Evolutionary conservation across 2,888 invertebrate species (phyloP).

Genomic region (Aspidiotus rigidus): DNA sequence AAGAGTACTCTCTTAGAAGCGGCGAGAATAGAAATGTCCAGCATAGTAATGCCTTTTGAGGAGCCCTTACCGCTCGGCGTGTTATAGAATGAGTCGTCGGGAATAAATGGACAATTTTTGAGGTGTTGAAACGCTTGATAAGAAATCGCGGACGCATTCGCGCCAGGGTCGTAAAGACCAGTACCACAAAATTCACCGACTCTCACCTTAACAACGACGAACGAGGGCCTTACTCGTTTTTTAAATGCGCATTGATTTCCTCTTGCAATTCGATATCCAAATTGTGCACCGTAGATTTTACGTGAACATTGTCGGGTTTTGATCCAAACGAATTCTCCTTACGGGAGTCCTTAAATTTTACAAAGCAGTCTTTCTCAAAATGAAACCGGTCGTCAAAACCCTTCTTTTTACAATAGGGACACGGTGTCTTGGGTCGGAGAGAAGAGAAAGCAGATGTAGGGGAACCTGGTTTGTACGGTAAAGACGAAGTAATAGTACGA

Average conservation of each 20-base stretch:
- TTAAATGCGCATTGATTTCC: neutral
- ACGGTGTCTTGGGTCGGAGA: neutral
- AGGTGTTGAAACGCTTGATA: neutral
- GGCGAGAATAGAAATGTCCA: neutral
- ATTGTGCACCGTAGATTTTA: neutral
- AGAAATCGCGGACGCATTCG: neutral
- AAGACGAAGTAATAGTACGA: slow-evolving; percentile 7
- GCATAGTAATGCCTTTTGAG: slow-evolving; percentile 1
- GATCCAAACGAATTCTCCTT: neutral
- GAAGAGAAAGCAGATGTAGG: neutral
- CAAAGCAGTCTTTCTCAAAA: neutral
- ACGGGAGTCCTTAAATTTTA: neutral
- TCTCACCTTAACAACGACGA: neutral
- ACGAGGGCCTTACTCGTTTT: slow-evolving; percentile 5
- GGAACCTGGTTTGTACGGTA: neutral
- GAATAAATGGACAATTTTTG: neutral
- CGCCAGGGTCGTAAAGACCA: slow-evolving; percentile 5
- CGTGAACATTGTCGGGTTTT: neutral
- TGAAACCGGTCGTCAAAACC: neutral
- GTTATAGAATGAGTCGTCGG: neutral
- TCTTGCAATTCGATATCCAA: neutral
- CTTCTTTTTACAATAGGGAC: slow-evolving; percentile 1
- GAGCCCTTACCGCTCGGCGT: neutral
- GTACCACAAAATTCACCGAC: neutral
- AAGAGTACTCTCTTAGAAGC: neutral